Evolutionary conservation across 2,888 invertebrate genomes (phyloP).

Genomic region (Spatulosminthurus flaviceps): DNA sequence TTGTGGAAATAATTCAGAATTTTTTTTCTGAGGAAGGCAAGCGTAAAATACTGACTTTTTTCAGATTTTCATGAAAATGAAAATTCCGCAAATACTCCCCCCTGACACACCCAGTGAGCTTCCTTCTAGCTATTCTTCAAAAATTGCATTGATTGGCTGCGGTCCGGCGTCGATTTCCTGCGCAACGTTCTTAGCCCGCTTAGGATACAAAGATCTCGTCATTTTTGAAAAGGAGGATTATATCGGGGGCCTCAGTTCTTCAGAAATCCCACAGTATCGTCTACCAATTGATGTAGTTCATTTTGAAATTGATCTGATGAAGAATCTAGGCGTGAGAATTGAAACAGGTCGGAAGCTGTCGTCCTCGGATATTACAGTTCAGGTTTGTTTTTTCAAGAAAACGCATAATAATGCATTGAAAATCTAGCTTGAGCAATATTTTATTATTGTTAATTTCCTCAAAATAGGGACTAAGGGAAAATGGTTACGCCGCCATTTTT

Average conservation of each 20-base stretch:
- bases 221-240: constrained; percentile 90
- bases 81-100: constrained; percentile 84
- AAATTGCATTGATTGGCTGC: constrained; percentile 89
- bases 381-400: constrained; percentile 67
- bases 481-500: constrained; percentile 82
- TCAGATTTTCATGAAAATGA: constrained; percentile 92
- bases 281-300: constrained; percentile 91
- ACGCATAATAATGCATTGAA: too few relatives aligned
- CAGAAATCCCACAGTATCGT: constrained; percentile 97
- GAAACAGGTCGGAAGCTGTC: constrained; percentile 78
- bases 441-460: neutral
- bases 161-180: constrained; percentile 97
- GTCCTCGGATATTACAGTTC: constrained; percentile 76
- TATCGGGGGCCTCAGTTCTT: constrained; percentile 91
- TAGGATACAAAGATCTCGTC: constrained; percentile 91
- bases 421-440: too few relatives aligned
- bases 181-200: constrained; percentile 91
- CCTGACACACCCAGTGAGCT: constrained; percentile 70
- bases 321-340: constrained; percentile 92
- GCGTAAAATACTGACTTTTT: neutral
- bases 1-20: neutral
- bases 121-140: constrained; percentile 67
- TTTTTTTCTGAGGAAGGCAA: neutral
- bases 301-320: constrained; percentile 90
- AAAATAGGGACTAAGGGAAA: constrained; percentile 72